A percentile compares a stretch with the other conserved stretches of the same genome.
Conservation (phyloP, 2,888 invertebrate genomes). For the Hypomecis atomaria region DNA sequence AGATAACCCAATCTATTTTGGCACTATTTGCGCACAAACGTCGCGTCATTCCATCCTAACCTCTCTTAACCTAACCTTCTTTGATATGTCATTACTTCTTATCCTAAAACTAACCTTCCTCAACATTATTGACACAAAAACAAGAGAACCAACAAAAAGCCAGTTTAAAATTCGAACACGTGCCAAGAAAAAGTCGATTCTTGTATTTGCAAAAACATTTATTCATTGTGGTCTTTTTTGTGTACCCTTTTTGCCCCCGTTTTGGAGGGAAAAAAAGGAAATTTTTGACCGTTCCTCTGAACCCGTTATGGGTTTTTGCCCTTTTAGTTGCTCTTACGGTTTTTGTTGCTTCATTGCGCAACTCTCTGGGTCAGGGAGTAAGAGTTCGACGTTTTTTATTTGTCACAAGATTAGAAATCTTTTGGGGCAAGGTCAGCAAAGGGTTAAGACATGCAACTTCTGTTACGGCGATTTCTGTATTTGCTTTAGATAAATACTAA, state of each 20-base stretch:
- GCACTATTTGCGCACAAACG: slow-evolving; percentile 1
- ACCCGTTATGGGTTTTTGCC: slow-evolving; percentile 79
- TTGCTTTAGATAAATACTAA: too few species aligned
- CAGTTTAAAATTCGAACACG: slow-evolving; percentile 74
- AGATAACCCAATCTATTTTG: slow-evolving; percentile 6
- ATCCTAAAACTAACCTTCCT: slow-evolving; percentile 61
- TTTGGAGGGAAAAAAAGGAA: slow-evolving; percentile 62
- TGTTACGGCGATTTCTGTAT: not conserved
- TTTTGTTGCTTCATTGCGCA: slow-evolving; percentile 63
- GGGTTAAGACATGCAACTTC: slow-evolving; percentile 12
- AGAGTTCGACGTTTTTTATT: slow-evolving; percentile 39
- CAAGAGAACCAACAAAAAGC: slow-evolving; percentile 65
- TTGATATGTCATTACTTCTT: slow-evolving; percentile 35
- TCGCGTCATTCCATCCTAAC: slow-evolving; percentile 2
- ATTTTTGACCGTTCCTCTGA: slow-evolving; percentile 52
- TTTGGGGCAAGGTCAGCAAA: slow-evolving; percentile 23
- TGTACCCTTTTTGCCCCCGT: slow-evolving; percentile 73
- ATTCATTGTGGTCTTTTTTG: slow-evolving; percentile 73
- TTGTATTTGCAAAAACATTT: slow-evolving; percentile 78
- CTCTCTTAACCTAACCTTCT: slow-evolving; percentile 13
- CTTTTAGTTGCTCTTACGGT: slow-evolving; percentile 58
- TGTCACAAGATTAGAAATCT: slow-evolving; percentile 23
- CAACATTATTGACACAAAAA: slow-evolving; percentile 60
- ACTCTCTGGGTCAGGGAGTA: slow-evolving; percentile 48
- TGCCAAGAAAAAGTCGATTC: slow-evolving; percentile 75